These are phyloP conservation scores for Holothuria scabra DNA, from an alignment of 53 echinoderm and acorn worm species.

Conservation along the genomic window DNA sequence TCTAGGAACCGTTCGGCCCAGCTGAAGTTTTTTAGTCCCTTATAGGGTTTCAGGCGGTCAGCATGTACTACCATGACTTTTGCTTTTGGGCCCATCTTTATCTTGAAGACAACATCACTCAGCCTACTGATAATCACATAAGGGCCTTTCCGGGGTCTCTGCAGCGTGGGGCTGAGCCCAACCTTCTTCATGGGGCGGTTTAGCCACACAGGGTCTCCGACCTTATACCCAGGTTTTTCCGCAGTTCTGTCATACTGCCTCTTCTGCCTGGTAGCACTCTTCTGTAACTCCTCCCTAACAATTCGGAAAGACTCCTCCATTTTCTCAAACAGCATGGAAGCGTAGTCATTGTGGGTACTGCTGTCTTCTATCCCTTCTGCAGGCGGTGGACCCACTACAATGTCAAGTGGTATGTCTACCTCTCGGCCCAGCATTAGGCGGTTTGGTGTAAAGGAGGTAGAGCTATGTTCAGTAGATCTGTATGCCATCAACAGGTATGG, in stretches of 20 bases:
- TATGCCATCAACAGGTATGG: too few species aligned
- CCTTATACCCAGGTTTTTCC: background rate
- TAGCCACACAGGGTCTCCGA: conserved; percentile 59
- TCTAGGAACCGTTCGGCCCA: too few species aligned
- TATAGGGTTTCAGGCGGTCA: too few species aligned
- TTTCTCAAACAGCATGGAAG: conserved; percentile 11
- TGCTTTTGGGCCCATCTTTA: too few species aligned
- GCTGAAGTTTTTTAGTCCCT: too few species aligned
- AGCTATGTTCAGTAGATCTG: conserved; percentile 61
- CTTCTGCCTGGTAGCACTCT: conserved; percentile 55
- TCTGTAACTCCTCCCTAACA: conserved; percentile 18
- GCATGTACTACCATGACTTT: too few species aligned
- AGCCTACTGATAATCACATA: conserved; percentile 17
- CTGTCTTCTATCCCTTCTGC: background rate
- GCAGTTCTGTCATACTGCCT: conserved; percentile 58
- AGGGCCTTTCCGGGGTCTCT: conserved; percentile 14
- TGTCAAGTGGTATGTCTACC: conserved; percentile 56
- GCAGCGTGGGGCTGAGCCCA: conserved; percentile 42
- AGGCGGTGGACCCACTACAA: background rate
- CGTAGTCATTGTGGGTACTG: conserved; percentile 22
- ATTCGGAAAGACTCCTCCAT: conserved; percentile 29
- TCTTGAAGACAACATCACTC: conserved; percentile 31
- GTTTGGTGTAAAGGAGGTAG: conserved; percentile 70
- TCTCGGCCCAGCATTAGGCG: conserved; percentile 68
- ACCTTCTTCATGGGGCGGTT: conserved; percentile 38